phyloP scores from a whole-genome alignment of 2,888 invertebrate species.

The Xanthia icteritia region DNA sequence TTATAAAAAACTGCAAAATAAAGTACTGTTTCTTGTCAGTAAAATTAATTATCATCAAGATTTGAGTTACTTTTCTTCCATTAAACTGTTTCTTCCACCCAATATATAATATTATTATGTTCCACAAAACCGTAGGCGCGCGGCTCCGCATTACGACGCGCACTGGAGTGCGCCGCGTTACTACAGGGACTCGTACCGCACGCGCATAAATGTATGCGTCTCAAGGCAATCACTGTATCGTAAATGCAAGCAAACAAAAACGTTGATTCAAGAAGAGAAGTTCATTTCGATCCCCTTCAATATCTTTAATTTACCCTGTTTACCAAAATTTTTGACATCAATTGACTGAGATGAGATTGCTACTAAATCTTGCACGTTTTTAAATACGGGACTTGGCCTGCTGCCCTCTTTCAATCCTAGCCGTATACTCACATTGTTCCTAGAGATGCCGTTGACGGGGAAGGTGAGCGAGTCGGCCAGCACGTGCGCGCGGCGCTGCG shows the following conservation, averaged over 20 bases:
- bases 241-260: too few species aligned
- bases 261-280: too few species aligned
- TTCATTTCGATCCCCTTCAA: too few species aligned
- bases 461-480: constrained; percentile 98
- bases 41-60: background rate
- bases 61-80: background rate
- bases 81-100: background rate
- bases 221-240: too few species aligned
- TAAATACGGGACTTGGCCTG: background rate
- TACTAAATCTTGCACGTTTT: background rate
- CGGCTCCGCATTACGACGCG: too few species aligned
- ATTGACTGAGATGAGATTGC: background rate
- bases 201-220: too few species aligned
- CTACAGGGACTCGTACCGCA: too few species aligned
- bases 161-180: too few species aligned
- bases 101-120: background rate
- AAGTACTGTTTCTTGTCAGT: background rate
- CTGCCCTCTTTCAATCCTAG: too few species aligned
- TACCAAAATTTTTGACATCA: background rate
- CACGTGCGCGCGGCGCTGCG: constrained; percentile 95
- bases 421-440: constrained; percentile 91
- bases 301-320: too few species aligned
- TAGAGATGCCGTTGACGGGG: constrained; percentile 98
- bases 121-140: too few species aligned
- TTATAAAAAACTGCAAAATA: too few species aligned